Base-by-base conservation (phyloP, 1,140 invertebrate species). In the Euborellia annulipes region DNA sequence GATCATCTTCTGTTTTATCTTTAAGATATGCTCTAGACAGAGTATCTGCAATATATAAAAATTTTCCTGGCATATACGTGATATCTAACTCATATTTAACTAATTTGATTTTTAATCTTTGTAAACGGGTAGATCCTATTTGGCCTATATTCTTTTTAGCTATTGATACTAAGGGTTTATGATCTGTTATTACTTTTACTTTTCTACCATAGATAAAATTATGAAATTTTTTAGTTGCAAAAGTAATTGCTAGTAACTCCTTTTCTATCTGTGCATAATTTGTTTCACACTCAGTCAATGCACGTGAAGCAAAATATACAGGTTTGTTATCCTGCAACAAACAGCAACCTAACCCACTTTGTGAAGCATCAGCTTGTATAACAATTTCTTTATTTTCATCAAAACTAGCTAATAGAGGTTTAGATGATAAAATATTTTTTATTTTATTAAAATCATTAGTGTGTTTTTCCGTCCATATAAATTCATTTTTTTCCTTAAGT, bases 101-200 rank as follows among this genome's bases (percentile, higher is more conserved):
- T 7, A 63, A 18, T 23, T 55, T 50, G 11, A 67, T 43, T 6
- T 61, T 47, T 55, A 66, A 58, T 13, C 57, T 36, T 49, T 67
- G 63, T n/a, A 70, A 47, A 41, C 65, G 46, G 30, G 51, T 52
- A n/a, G 60, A 55, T 20, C 59, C 51, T 32, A 49, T 43, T 47
- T 59, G 58, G 23, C 55, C 17, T 11, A 66, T 46, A 11, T 51
- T 50, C 52, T 66, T 68, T 36, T 54, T 54, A 16, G 60, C 46
- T 14, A 69, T 57, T 2, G 48, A 36, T 32, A 62, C 58, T 14
- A 69, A 27, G 11, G 66, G 64, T 45, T 64, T 66, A 45, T 70
- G 65, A 46, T 70, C 66, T 0, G 61, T 67, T 51, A 67, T 55
- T 1, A 65, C 55, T 7, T 59, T 45, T 4, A 50, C 40, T 21